Percentiles rank a stretch among this genome's conserved stretches.
Evolutionary conservation across 2,797 vertebrate species (phyloP).

Genomic region (Cynopterus sphinx): DNA sequence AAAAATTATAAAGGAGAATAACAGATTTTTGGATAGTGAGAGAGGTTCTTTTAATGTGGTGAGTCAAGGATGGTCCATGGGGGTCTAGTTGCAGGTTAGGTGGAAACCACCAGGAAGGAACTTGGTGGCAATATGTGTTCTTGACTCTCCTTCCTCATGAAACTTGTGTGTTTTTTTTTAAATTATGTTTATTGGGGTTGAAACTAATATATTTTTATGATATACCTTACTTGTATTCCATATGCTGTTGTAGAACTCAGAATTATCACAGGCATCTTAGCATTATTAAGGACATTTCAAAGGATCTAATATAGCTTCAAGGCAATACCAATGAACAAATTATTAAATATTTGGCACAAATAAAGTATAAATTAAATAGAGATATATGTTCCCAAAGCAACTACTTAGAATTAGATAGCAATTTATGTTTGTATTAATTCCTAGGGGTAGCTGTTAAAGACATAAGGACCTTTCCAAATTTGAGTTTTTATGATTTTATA

Average conservation of each 20-base stretch:
- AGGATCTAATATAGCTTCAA: neutral
- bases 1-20: neutral
- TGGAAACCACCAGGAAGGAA: neutral
- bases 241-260: neutral
- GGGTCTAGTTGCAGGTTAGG: neutral
- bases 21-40: neutral
- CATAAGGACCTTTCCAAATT: neutral
- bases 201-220: neutral
- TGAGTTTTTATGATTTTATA: conserved; percentile 20
- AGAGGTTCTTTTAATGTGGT: neutral
- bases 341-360: conserved; percentile 23
- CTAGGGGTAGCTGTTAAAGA: neutral
- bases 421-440: neutral
- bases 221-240: neutral
- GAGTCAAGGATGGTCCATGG: neutral
- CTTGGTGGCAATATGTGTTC: neutral
- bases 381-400: neutral
- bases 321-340: neutral
- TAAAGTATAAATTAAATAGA: neutral
- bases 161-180: neutral
- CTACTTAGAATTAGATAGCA: neutral
- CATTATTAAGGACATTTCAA: neutral
- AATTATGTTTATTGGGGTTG: neutral
- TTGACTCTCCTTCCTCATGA: neutral
- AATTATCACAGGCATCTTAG: neutral